Conservation (phyloP, 2,888 invertebrate species). For the Patella pellucida region DNA sequence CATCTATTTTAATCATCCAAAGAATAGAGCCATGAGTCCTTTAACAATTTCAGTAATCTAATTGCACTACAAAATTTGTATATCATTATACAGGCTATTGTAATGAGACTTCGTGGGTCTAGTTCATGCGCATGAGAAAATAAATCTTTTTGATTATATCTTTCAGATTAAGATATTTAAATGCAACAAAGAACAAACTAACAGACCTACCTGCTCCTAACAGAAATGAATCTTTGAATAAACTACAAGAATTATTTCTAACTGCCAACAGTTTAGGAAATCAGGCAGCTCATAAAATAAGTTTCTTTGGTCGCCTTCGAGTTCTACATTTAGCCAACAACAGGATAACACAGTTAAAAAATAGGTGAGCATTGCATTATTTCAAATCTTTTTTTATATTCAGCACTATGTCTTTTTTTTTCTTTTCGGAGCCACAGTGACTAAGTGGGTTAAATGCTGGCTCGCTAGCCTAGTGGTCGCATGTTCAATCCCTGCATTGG, state of each 20-base stretch:
- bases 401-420: no score
- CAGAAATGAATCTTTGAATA: slow-evolving; percentile 67
- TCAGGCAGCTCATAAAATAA: slow-evolving; percentile 62
- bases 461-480: no score
- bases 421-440: no score
- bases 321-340: slow-evolving; percentile 72
- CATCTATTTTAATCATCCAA: no score
- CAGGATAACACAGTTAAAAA: slow-evolving; percentile 68
- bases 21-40: no score
- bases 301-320: slow-evolving; percentile 67
- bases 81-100: no score
- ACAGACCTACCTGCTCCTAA: slow-evolving; percentile 65
- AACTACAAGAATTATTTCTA: slow-evolving; percentile 70
- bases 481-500: no score
- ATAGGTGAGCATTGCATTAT: slow-evolving; percentile 60
- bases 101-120: no score
- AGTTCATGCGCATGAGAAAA: no score
- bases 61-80: no score
- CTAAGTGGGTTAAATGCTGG: no score
- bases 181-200: slow-evolving; percentile 68
- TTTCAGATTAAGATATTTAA: slow-evolving; percentile 70
- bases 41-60: no score
- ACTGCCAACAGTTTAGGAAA: slow-evolving; percentile 70
- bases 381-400: neutral
- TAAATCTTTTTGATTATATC: neutral